These are phyloP conservation scores for Atta colombica DNA, from an alignment of 1,140 invertebrate genomes.

Conservation along the genomic window DNA sequence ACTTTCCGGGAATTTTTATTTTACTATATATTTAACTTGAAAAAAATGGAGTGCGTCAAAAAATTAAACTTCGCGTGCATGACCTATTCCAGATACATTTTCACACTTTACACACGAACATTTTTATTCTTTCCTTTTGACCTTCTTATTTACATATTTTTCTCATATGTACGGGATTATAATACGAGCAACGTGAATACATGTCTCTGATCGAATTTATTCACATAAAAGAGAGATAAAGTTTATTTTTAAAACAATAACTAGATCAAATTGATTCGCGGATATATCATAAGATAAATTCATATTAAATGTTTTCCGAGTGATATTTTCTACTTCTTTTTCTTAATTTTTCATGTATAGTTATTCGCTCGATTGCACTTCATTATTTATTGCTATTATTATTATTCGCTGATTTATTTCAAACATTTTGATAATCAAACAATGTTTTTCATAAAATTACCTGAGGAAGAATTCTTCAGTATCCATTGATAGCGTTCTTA, in stretches of 20 bases:
- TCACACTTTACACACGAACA: neutral
- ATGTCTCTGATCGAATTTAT: neutral
- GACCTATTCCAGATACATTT: slow-evolving; percentile 21
- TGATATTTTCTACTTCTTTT: neutral
- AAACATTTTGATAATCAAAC: neutral
- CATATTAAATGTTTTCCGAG: neutral
- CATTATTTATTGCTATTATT: no score
- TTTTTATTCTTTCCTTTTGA: slow-evolving; percentile 16
- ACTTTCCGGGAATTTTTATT: slow-evolving; percentile 36
- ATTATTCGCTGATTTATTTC: neutral
- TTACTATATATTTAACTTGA: slow-evolving; percentile 27
- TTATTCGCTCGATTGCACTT: neutral
- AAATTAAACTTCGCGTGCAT: slow-evolving; percentile 24
- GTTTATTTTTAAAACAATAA: neutral
- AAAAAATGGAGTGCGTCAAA: slow-evolving; percentile 14
- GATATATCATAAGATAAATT: neutral
- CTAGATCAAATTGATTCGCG: neutral
- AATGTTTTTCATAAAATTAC: neutral
- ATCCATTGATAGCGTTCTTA: neutral
- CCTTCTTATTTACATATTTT: slow-evolving; percentile 27
- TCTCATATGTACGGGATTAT: neutral
- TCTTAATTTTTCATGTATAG: neutral
- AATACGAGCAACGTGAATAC: neutral
- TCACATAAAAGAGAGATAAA: neutral
- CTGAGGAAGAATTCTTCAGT: neutral